Evolutionary conservation across 2,888 invertebrate species (phyloP).

Genomic region (Diogma glabrata): DNA sequence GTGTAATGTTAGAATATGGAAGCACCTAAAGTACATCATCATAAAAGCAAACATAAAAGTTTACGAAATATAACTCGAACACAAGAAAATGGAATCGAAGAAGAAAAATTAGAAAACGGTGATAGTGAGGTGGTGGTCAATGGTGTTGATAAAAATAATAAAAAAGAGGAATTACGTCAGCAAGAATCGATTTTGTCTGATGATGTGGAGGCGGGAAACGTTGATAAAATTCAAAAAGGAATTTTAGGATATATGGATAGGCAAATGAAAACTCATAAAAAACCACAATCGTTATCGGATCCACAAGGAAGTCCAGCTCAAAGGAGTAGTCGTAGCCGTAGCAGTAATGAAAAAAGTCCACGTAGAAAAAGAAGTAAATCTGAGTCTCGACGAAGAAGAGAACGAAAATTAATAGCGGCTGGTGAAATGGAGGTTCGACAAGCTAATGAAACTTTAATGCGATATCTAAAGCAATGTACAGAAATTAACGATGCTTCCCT

Average conservation of each 20-base stretch:
- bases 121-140: not conserved
- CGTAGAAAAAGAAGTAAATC: constrained; percentile 37
- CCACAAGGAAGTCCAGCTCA: constrained; percentile 37
- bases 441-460: constrained; percentile 36
- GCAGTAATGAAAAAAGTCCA: constrained; percentile 36
- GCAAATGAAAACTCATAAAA: constrained; percentile 32
- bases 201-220: constrained; percentile 6
- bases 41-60: constrained; percentile 31
- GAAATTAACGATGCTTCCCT: constrained; percentile 37
- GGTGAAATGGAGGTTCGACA: constrained; percentile 37
- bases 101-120: constrained; percentile 2
- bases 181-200: constrained; percentile 7
- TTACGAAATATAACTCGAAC: not conserved
- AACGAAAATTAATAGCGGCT: constrained; percentile 35
- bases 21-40: constrained; percentile 36
- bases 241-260: constrained; percentile 36
- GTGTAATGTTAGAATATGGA: constrained; percentile 25
- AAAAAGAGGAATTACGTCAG: constrained; percentile 7
- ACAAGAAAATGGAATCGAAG: not conserved
- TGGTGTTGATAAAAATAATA: constrained; percentile 1
- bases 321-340: constrained; percentile 34
- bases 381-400: constrained; percentile 34
- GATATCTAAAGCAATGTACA: constrained; percentile 36
- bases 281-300: constrained; percentile 35
- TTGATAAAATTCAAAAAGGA: constrained; percentile 29